These are phyloP conservation scores for Deroplatys truncata DNA, from an alignment of 2,888 invertebrate genomes.

Conservation along the genomic window DNA sequence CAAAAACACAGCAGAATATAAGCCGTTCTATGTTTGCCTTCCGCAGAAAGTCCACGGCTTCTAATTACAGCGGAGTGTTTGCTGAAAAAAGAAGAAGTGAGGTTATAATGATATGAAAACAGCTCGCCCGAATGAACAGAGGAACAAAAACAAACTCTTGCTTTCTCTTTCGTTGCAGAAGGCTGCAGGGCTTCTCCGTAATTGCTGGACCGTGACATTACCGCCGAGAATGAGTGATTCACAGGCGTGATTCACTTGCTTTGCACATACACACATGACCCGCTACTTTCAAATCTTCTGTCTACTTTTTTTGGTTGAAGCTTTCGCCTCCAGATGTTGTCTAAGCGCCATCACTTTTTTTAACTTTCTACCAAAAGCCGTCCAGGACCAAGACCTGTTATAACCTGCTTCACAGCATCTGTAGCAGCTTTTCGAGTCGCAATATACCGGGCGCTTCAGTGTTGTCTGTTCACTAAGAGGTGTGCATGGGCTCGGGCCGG, in stretches of 20 bases:
- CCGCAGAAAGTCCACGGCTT: neutral
- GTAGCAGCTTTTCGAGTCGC: too few species aligned
- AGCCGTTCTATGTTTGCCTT: neutral
- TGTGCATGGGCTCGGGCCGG: too few species aligned
- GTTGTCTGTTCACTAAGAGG: too few species aligned
- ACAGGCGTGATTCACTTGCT: neutral
- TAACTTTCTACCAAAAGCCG: neutral
- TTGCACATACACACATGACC: too few species aligned
- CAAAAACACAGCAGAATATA: neutral
- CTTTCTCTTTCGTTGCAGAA: neutral
- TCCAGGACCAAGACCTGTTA: neutral
- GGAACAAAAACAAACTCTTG: neutral
- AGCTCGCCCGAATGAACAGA: neutral
- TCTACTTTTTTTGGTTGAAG: neutral
- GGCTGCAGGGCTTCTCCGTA: neutral
- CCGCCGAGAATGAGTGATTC: neutral
- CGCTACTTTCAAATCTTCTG: neutral
- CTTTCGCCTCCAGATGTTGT: neutral
- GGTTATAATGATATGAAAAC: neutral
- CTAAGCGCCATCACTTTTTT: neutral
- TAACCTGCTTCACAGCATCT: too few species aligned
- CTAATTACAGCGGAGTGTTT: neutral
- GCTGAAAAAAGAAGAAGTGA: neutral
- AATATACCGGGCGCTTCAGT: too few species aligned
- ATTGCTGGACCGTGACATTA: neutral